Evolutionary conservation across 2,797 vertebrate species (phyloP).

Genomic region (Pseudocheirus occidentalis): DNA sequence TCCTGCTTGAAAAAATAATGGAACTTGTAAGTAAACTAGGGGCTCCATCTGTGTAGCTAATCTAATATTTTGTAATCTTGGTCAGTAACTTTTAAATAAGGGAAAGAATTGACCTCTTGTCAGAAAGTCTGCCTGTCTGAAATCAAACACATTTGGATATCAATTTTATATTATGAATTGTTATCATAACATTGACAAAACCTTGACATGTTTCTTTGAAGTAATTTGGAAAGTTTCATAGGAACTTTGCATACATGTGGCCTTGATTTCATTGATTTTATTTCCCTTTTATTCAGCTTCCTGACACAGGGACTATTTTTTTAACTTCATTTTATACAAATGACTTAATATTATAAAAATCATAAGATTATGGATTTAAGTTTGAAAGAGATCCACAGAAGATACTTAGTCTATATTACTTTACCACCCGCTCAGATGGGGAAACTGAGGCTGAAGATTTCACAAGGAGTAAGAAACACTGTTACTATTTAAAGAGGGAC

Average conservation of each 20-base stretch:
- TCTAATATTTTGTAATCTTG: conserved; percentile 74
- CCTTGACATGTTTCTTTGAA: background rate
- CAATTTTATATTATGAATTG: conserved; percentile 49
- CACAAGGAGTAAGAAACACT: background rate
- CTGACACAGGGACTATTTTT: conserved; percentile 7
- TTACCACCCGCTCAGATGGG: background rate
- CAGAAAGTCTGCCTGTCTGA: conserved; percentile 80
- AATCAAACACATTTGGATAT: conserved; percentile 77
- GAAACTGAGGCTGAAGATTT: background rate
- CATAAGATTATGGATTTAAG: background rate
- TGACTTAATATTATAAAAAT: background rate
- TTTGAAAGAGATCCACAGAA: background rate
- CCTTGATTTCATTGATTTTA: conserved; percentile 39
- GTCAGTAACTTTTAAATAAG: conserved; percentile 77
- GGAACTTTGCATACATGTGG: background rate
- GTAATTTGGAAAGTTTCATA: conserved; percentile 6
- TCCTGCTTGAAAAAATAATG: conserved; percentile 23
- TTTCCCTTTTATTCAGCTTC: conserved; percentile 6
- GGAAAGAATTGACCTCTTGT: conserved; percentile 76
- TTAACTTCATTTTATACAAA: background rate
- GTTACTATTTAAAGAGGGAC: background rate
- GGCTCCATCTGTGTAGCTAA: conserved; percentile 63
- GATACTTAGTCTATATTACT: background rate
- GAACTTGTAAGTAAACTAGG: background rate
- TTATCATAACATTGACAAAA: background rate